Percentiles rank a stretch among this genome's conserved stretches.
These are phyloP conservation scores for Apamea crenata DNA, from an alignment of 2,888 invertebrate genomes.

Conservation along the genomic window DNA sequence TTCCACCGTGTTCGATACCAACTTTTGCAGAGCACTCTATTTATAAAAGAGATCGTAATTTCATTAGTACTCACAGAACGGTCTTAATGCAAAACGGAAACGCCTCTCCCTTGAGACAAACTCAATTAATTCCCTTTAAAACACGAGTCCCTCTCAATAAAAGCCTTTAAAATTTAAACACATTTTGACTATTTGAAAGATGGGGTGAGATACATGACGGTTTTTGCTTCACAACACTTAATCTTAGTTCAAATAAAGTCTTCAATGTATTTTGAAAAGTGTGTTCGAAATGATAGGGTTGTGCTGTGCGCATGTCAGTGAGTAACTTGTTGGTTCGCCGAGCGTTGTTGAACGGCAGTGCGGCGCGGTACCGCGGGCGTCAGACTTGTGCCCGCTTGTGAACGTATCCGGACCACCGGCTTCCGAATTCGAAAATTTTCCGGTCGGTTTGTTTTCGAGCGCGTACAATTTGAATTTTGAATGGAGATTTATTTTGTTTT, in stretches of 20 bases:
- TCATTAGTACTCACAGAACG: constrained; percentile 83
- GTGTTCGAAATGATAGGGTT: constrained; percentile 72
- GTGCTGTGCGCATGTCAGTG: constrained; percentile 86
- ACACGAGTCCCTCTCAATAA: constrained; percentile 82
- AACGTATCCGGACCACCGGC: constrained; percentile 73
- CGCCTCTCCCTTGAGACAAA: constrained; percentile 87
- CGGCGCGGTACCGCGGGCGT: constrained; percentile 82
- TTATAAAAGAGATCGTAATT: constrained; percentile 83
- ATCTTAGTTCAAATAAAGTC: constrained; percentile 57
- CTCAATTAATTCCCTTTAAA: constrained; percentile 88
- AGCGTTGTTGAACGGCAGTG: constrained; percentile 85
- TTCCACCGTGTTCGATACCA: constrained; percentile 61
- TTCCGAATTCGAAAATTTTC: constrained; percentile 72
- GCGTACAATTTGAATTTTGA: constrained; percentile 53
- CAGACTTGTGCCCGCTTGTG: constrained; percentile 75
- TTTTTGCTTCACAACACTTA: constrained; percentile 31
- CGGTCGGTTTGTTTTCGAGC: constrained; percentile 61
- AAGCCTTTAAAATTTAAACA: constrained; percentile 88
- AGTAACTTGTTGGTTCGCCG: constrained; percentile 88
- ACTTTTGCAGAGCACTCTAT: constrained; percentile 69
- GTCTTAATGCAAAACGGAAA: constrained; percentile 87
- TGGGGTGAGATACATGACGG: constrained; percentile 59
- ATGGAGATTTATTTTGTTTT: constrained; percentile 39
- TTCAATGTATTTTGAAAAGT: constrained; percentile 67
- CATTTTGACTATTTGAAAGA: constrained; percentile 76